Percentiles rank a stretch among this genome's conserved stretches.
Conservation (phyloP, 2,797 vertebrate genomes). For the Botia kubotai region DNA sequence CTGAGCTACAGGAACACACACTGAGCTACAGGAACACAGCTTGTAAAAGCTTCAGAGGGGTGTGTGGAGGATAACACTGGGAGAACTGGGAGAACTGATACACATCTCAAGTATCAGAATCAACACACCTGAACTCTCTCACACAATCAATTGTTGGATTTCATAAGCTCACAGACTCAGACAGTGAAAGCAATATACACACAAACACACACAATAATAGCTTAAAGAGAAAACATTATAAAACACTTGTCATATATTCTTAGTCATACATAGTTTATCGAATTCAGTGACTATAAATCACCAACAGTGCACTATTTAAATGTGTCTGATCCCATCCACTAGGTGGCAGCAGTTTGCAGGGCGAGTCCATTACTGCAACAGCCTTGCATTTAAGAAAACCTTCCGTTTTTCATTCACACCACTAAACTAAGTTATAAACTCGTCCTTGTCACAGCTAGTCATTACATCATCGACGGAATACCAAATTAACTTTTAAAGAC, state of each 20-base stretch:
- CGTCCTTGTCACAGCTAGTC: constrained; percentile 32
- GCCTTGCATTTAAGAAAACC: constrained; percentile 16
- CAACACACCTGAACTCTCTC: constrained; percentile 56
- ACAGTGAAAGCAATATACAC: too few species aligned
- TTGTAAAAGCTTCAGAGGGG: constrained; percentile 32
- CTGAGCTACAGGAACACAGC: too few species aligned
- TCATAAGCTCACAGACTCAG: too few species aligned
- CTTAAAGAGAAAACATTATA: not conserved
- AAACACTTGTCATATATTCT: too few species aligned
- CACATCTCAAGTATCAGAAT: constrained; percentile 13
- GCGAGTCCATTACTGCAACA: constrained; percentile 1
- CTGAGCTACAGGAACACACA: too few species aligned
- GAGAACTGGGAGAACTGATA: not conserved
- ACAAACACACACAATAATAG: constrained; percentile 45
- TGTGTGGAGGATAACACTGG: constrained; percentile 25
- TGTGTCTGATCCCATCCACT: constrained; percentile 32
- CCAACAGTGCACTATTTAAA: too few species aligned
- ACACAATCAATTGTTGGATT: not conserved
- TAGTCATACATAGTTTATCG: too few species aligned
- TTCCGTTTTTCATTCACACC: constrained; percentile 1
- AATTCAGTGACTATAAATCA: too few species aligned
- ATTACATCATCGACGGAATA: constrained; percentile 39
- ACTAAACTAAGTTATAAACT: constrained; percentile 13
- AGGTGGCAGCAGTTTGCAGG: constrained; percentile 57
- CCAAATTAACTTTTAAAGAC: constrained; percentile 59